Evolutionary conservation across 2,888 invertebrate genomes (phyloP), one percentile per base, ranked within the genome.

Genomic region (Cephus runcator): DNA sequence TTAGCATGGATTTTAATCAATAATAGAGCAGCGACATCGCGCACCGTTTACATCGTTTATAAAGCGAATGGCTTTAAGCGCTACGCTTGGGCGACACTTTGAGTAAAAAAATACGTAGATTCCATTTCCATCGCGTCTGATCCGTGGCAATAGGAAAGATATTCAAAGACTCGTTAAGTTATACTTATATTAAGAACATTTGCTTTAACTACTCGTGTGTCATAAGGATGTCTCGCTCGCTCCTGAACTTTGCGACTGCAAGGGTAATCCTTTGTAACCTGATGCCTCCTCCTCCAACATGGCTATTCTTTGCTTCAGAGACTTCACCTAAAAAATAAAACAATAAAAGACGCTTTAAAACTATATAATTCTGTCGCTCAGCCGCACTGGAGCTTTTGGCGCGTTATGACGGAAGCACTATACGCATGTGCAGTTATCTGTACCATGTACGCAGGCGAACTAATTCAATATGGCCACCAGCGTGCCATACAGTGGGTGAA

Each of bases 261-360:
- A 81, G 35, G 87, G 88, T 78, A 89, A 81, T 69, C 85, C 85
- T 76, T 87, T 88, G 77, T 88, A 89, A 68, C 86, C 85, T 15
- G 86, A 80, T 34, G 86, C 82, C 69, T 89, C 90, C 36, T 89
- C 89, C 30, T 93, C 93, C 82, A 93, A 86, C 73, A 92, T 86
- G 73, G 92, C 90, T 88, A 93, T 92, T 84, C 91, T 92, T 81
- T 92, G 92, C 80, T 93, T 93, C 79, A 93, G 83, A 69, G 90
- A 90, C 83, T 92, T 92, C 40, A 93, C 92, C 92, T 93, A 85
- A 76, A 91, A 90, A 78, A 81, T 69, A 80, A 79, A 83, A 73
- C 11, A 78, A 74, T 34, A 73, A 75, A 56, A 73, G 33, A 12
- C 11, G 12, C 34, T 31, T 31, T 34, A 71, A 23, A 30, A 56